These are phyloP conservation scores for Antennarius striatus DNA, from an alignment of 2,113 vertebrate species.

Conservation along the genomic window DNA sequence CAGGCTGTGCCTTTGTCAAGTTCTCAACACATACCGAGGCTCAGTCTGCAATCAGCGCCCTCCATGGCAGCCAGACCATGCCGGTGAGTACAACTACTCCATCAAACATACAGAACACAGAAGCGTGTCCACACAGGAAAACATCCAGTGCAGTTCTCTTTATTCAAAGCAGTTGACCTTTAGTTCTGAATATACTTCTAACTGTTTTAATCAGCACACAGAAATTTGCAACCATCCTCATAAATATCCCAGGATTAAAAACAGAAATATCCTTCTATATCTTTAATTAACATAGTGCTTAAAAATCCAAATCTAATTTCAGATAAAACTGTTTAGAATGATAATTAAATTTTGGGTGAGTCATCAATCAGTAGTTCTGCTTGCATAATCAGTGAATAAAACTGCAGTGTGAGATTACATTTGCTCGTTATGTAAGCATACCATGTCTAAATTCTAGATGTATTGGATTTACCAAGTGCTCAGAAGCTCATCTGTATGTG, in stretches of 20 bases:
- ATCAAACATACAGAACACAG: neutral
- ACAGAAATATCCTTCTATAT: conserved; percentile 49
- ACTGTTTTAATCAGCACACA: conserved; percentile 31
- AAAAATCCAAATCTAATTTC: conserved; percentile 60
- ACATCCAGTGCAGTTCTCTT: conserved; percentile 2
- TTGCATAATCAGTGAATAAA: conserved; percentile 67
- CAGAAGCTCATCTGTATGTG: conserved; percentile 59
- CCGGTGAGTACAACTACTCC: conserved; percentile 86
- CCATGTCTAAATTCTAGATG: conserved; percentile 53
- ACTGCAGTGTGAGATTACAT: conserved; percentile 70
- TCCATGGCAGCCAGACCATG: conserved; percentile 99
- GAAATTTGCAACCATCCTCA: conserved; percentile 27
- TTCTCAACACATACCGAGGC: conserved; percentile 98
- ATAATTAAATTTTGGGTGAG: conserved; percentile 70
- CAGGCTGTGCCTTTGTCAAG: conserved; percentile 99
- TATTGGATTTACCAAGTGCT: conserved; percentile 52
- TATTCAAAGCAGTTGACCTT: conserved; percentile 16
- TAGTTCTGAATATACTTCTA: conserved; percentile 5
- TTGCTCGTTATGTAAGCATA: conserved; percentile 66
- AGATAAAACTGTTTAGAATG: conserved; percentile 67
- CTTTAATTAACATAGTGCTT: conserved; percentile 59
- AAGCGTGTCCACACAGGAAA: neutral
- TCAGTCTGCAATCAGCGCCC: conserved; percentile 95
- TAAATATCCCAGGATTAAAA: conserved; percentile 33
- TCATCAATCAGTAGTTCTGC: conserved; percentile 73